Percentiles rank a stretch among this genome's conserved stretches.
Conservation (phyloP, 2,888 invertebrate genomes). For the Pyrrhia umbra region DNA sequence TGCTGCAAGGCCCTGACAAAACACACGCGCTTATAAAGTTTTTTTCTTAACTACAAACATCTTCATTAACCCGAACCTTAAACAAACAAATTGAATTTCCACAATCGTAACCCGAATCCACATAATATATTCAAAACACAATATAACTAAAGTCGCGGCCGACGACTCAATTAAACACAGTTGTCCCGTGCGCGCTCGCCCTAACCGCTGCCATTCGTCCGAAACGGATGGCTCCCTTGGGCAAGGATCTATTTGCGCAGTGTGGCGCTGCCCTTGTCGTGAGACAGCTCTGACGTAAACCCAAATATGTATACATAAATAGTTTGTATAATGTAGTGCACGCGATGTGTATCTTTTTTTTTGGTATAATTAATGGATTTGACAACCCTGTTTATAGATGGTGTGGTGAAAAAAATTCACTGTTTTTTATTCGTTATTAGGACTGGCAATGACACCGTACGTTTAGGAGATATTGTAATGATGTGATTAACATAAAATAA, state of each 20-base stretch:
- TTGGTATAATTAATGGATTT: neutral
- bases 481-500: no score
- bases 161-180: constrained; percentile 65
- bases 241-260: constrained; percentile 66
- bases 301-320: constrained; percentile 24
- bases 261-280: constrained; percentile 54
- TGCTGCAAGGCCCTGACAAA: no score
- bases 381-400: constrained; percentile 4
- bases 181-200: constrained; percentile 61
- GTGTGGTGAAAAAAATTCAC: no score
- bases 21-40: no score
- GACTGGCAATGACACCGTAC: no score
- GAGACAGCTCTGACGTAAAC: constrained; percentile 46
- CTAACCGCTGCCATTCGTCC: constrained; percentile 65
- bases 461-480: no score
- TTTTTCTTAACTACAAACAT: no score
- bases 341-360: constrained; percentile 11
- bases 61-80: neutral
- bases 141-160: constrained; percentile 59
- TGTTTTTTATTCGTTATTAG: no score
- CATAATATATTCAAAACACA: constrained; percentile 63
- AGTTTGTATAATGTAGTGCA: neutral
- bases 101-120: constrained; percentile 18
- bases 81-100: constrained; percentile 9
- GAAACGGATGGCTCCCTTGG: constrained; percentile 73